Base-by-base conservation (phyloP, 2,888 invertebrate species). In the Ormyrus pomaceus region DNA sequence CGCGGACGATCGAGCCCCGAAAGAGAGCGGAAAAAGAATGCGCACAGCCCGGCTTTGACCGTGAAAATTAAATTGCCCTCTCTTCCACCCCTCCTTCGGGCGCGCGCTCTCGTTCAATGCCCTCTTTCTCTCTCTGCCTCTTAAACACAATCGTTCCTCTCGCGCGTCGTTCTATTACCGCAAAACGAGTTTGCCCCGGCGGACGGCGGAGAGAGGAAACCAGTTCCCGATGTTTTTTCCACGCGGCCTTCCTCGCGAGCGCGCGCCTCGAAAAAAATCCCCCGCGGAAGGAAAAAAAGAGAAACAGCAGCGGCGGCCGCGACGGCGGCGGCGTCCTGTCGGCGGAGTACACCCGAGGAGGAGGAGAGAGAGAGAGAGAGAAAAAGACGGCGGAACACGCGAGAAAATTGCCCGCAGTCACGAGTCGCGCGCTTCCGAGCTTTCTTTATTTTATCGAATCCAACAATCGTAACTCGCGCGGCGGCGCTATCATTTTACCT, bases 171-270 rank as follows among this genome's bases (percentile, higher is more conserved):
- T 85, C 84, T 84, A 85, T 85, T 84, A 84, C 84, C 82, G 82
- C 80, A 83, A 81, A 85, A 86, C 87, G 81, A 85, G 87, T 87
- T 86, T 84, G 80, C 81, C 82, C 82, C 19, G 19, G 19, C 19
- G 19, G 19, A 50, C 82, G 78, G 11, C 19, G 6, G 48, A 80
- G 82, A 74, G 82, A 73, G 66, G 68, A 86, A 88, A 88, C 87
- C 86, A 87, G 88, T 87, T 87, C 85, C 83, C 83, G 73, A 82
- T 83, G 83, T 78, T 84, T 75, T 73, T 79, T 73, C 58, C 70
- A 48, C 53, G 56, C 62, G 75, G 55, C 13, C 13, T 13, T 13
- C 13, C 13, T 13, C 70, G 70, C 70, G 50, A 69, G 10, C 45
- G 64, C 19, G 11, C 8, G 3, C 19, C 72, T 55, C 11, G 68